phyloP scores from a whole-genome alignment of 2,888 invertebrate species.

The Leptodirus hochenwartii region DNA sequence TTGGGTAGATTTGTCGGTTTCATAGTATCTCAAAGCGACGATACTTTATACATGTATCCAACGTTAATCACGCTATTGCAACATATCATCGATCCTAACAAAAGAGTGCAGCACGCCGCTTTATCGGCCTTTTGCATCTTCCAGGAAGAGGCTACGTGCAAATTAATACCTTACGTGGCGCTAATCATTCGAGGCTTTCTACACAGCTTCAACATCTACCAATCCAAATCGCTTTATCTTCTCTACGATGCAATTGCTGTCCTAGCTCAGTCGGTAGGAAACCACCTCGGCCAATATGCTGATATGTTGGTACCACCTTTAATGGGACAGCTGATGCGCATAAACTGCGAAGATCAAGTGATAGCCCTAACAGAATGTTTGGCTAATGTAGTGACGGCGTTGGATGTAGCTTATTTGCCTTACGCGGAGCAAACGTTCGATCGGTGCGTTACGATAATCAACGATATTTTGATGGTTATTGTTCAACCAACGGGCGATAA shows the following conservation, averaged over 20 bases:
- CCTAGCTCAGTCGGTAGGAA: slow-evolving; percentile 53
- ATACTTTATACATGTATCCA: slow-evolving; percentile 40
- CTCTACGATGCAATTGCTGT: slow-evolving; percentile 64
- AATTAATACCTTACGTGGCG: slow-evolving; percentile 50
- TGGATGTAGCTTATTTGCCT: slow-evolving; percentile 52
- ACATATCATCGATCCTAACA: slow-evolving; percentile 53
- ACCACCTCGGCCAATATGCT: slow-evolving; percentile 49
- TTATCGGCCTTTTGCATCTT: slow-evolving; percentile 63
- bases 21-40: slow-evolving; percentile 41
- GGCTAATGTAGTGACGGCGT: slow-evolving; percentile 55
- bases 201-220: slow-evolving; percentile 46
- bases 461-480: slow-evolving; percentile 46
- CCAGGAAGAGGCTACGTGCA: slow-evolving; percentile 58
- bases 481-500: slow-evolving; percentile 40
- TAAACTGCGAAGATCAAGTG: slow-evolving; percentile 41
- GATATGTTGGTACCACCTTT: slow-evolving; percentile 52
- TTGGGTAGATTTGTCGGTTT: slow-evolving; percentile 54
- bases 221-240: slow-evolving; percentile 54
- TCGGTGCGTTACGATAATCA: slow-evolving; percentile 47
- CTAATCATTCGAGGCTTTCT: slow-evolving; percentile 53
- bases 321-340: slow-evolving; percentile 46
- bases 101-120: slow-evolving; percentile 59
- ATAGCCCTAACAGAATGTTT: slow-evolving; percentile 58
- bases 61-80: slow-evolving; percentile 50
- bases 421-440: slow-evolving; percentile 53